Evolutionary conservation across 2,888 invertebrate species (phyloP), one percentile per base, ranked within the genome.

Genomic region (Eupithecia centaureata): DNA sequence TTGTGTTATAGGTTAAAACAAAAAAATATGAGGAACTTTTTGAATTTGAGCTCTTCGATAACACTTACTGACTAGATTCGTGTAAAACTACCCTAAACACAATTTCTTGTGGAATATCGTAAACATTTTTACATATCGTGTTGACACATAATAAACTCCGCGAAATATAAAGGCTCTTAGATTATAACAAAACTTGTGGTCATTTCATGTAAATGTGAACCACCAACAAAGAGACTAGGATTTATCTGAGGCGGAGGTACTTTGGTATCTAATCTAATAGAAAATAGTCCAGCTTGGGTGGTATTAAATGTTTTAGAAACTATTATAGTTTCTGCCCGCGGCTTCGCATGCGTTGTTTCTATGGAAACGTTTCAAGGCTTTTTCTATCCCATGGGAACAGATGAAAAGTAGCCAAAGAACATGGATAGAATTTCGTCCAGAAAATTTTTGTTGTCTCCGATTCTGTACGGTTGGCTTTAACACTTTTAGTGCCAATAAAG

Each of bases 171-270:
- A 30, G 33, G 47, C 32, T 28, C 35, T 65, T 61, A 61, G 32
- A 54, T 63, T 52, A 51, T 30, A 63, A 65, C 65, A 65, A 59
- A 52, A 54, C 12, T 25, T 63, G 66, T 63, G 66, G 66, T 66
- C 66, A 70, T 70, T 61, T 63, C 28, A 70, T 70, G 66, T 66
- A 66, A 70, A 66, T 70, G 57, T 8, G 52, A 58, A 22, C 61
- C 57, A 59, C 66, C 63, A 66, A 66, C 70, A 70, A 70, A 70
- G 63, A 57, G 22, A 27, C 47, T 25, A 42, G 47, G 56, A 61
- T 65, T 66, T 66, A 69, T 69, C 65, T 58, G 25, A 61, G 28
- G 8, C n/a, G 47, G 10, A 18, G 25, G 12, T 51, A 63, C 51
- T 63, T 52, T 27, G 61, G 42, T 63, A 65, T 27, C 47, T 64